phyloP scores from a whole-genome alignment of 2,113 vertebrate species.

The Scartelaos histophorus region DNA sequence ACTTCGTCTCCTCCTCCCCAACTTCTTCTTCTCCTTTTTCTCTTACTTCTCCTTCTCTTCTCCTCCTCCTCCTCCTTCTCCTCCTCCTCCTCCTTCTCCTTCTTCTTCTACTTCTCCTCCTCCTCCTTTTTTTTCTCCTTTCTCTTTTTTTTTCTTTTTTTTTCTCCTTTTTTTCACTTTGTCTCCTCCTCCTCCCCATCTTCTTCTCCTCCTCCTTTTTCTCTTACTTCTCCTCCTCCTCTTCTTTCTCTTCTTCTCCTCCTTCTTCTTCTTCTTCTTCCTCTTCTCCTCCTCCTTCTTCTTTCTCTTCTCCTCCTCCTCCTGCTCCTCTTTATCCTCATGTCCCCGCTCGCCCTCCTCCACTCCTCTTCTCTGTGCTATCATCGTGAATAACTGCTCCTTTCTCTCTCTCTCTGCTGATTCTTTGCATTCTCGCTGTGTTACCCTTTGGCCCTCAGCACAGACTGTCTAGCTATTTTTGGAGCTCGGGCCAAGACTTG shows the following conservation, averaged over 20 bases:
- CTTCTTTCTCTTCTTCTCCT: neutral
- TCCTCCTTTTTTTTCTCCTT: conserved; percentile 35
- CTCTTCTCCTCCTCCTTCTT: neutral
- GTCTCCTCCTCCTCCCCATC: too few relatives aligned
- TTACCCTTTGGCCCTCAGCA: conserved; percentile 62
- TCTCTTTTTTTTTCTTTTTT: conserved; percentile 42
- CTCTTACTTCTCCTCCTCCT: too few relatives aligned
- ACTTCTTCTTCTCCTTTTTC: too few relatives aligned
- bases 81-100: too few relatives aligned
- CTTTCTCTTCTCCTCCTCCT: too few relatives aligned
- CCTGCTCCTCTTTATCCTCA: too few relatives aligned
- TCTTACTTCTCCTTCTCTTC: neutral
- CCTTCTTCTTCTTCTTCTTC: neutral
- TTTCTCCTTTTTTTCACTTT: too few relatives aligned
- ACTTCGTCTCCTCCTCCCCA: neutral
- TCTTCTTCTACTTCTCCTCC: conserved; percentile 1
- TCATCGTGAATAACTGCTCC: conserved; percentile 60
- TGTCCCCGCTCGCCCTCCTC: neutral
- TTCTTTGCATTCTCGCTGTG: conserved; percentile 51
- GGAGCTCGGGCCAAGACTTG: conserved; percentile 44
- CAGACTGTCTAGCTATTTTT: conserved; percentile 64
- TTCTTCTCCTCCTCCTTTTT: too few relatives aligned
- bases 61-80: neutral
- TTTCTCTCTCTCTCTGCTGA: conserved; percentile 24
- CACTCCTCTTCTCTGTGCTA: conserved; percentile 38